Evolutionary conservation across 2,797 vertebrate genomes (phyloP).

Genomic region (Pteropus rufus): DNA sequence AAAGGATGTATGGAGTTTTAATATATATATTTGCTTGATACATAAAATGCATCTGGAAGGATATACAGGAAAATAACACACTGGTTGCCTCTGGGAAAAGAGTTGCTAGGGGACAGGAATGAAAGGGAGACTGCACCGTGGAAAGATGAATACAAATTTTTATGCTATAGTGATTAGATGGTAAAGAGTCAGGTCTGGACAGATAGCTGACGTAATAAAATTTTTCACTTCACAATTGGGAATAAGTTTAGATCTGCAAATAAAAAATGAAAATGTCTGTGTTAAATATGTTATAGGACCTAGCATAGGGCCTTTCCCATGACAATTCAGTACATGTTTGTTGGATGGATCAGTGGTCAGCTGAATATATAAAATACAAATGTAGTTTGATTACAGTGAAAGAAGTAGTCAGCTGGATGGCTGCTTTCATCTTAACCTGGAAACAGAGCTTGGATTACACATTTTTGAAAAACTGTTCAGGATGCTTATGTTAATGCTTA

Average conservation of each 20-base stretch:
- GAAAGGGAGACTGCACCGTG: neutral
- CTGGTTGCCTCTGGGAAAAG: neutral
- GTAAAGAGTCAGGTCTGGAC: neutral
- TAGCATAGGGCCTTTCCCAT: neutral
- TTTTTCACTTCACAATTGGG: neutral
- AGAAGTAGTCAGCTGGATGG: neutral
- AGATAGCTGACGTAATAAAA: neutral
- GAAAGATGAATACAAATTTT: constrained; percentile 15
- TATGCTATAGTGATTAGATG: neutral
- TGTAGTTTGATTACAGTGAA: constrained; percentile 7
- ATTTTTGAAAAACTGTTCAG: neutral
- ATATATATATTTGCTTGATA: constrained; percentile 9
- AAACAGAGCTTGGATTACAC: constrained; percentile 27
- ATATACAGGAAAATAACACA: neutral
- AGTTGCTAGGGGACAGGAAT: neutral
- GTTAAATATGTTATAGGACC: neutral
- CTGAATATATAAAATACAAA: neutral
- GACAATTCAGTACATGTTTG: neutral
- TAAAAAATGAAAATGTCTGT: neutral
- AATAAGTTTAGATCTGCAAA: constrained; percentile 38
- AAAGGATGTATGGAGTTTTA: neutral
- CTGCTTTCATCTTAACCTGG: constrained; percentile 22
- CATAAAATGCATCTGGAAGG: neutral
- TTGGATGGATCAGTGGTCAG: neutral
- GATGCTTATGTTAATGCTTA: neutral